Evolutionary conservation across 2,113 vertebrate genomes (phyloP).

Genomic region (Hypanus sabinus): DNA sequence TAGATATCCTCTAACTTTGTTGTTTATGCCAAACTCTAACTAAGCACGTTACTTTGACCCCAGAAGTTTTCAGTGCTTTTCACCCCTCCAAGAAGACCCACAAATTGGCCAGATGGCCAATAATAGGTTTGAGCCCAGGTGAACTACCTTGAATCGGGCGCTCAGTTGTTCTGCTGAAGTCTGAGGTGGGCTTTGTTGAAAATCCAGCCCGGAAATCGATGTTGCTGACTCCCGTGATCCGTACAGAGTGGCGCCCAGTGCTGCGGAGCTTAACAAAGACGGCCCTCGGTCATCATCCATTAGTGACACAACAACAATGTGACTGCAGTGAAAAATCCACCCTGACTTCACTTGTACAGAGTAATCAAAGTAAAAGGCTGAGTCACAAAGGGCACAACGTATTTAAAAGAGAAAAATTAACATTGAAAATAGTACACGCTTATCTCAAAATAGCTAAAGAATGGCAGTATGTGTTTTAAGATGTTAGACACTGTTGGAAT

Average conservation of each 20-base stretch:
- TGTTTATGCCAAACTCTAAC: too few species aligned
- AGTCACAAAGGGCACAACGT: not conserved
- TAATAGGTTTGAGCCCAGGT: not conserved
- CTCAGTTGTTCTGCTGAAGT: conserved; percentile 55
- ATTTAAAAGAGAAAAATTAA: not conserved
- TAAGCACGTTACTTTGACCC: not conserved
- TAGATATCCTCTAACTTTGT: too few species aligned
- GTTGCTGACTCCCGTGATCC: conserved; percentile 77
- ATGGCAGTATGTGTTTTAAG: not conserved
- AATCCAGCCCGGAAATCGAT: conserved; percentile 78
- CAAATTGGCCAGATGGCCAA: not conserved
- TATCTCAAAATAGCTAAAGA: not conserved
- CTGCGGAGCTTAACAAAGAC: conserved; percentile 63
- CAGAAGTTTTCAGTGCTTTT: not conserved
- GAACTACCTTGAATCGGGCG: conserved; percentile 10
- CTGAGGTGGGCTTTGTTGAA: conserved; percentile 59
- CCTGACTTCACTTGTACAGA: not conserved
- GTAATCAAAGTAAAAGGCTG: not conserved
- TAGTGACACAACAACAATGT: not conserved
- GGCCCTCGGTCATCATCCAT: not conserved
- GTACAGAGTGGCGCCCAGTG: conserved; percentile 75
- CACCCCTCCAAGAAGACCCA: not conserved
- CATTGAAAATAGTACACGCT: not conserved
- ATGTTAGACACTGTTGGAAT: not conserved
- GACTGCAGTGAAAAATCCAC: not conserved